phyloP scores from a whole-genome alignment of 2,797 vertebrate species.

The Etheostoma perlongum region DNA sequence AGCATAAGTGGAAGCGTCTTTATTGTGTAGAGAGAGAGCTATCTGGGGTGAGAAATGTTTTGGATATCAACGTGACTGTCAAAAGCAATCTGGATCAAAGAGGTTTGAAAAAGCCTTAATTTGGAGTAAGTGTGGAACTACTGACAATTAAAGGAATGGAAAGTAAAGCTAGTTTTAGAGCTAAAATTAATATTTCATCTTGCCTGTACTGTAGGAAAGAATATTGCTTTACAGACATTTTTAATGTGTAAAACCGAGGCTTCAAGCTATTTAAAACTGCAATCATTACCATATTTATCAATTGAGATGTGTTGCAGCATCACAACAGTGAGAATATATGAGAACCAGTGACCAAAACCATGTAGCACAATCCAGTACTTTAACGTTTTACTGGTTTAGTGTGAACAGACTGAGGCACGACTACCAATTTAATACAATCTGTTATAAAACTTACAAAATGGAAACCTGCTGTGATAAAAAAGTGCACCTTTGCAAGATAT shows the following conservation, averaged over 20 bases:
- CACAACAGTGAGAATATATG: constrained; percentile 1
- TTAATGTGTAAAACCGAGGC: constrained; percentile 12
- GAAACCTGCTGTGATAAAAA: constrained; percentile 35
- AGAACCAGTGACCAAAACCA: neutral
- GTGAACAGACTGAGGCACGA: constrained; percentile 11
- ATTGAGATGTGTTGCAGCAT: constrained; percentile 2
- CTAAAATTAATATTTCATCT: constrained; percentile 44
- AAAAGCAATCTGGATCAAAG: constrained; percentile 65
- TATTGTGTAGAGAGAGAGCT: constrained; percentile 38
- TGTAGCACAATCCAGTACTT: constrained; percentile 13
- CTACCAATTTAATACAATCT: constrained; percentile 30
- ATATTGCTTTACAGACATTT: constrained; percentile 14
- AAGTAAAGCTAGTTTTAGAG: constrained; percentile 33
- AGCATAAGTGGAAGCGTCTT: constrained; percentile 54
- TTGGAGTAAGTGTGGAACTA: constrained; percentile 50
- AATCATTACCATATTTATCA: constrained; percentile 8
- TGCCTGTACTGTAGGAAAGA: constrained; percentile 29
- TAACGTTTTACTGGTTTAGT: constrained; percentile 30
- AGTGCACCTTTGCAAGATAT: constrained; percentile 9
- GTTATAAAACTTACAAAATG: constrained; percentile 30
- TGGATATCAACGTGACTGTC: constrained; percentile 61
- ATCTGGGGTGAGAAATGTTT: constrained; percentile 59
- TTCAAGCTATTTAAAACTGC: constrained; percentile 15
- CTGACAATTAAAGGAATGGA: constrained; percentile 51
- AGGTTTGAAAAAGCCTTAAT: constrained; percentile 49